Base-by-base conservation (phyloP, 2,888 invertebrate genomes). In the Linnaemya vulpina region DNA sequence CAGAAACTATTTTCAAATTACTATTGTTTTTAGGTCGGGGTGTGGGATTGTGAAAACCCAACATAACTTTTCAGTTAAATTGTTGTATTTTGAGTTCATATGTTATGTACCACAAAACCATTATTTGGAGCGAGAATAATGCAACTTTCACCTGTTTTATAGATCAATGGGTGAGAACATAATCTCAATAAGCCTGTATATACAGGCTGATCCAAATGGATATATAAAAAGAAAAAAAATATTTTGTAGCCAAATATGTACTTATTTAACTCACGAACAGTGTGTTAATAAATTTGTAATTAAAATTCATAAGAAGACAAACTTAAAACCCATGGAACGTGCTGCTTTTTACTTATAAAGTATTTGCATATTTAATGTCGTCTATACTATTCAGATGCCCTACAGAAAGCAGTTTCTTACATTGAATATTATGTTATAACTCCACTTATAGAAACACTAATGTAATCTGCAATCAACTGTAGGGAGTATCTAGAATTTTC, bases 331-430 rank as follows among this genome's bases (percentile, higher is more conserved):
- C 25, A 43, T 58, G 17, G 13, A 71, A 74, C 49, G 73, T 62
- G 73, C 60, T 49, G 22, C 11, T 49, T 60, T 62, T 49, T 49
- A 35, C 22, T 74, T 3, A 38, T 25, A 60, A 13, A 4, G 22
- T 65, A 38, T 65, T 53, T 55, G 76, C 65, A 53, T 75, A 53
- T 75, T 63, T 40, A 65, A 63, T 63, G 20, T 43, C 17, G 17
- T 71, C 58, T 43, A 15, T 58, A n/a, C 9, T 43, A 15, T 10
- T 38, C 35, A 11, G 17, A 10, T 17, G 15, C 35, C 60, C 60
- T 35, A 38, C 35, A 17, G 17, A 1, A 11, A 8, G 11, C 35
- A 58, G 1, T 30, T 30, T 30, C 15, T 30, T 55, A 5, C 22
- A 55, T 40, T 15, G n/a, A 5, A 30, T 30, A 30, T 30, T 30